phyloP scores from a whole-genome alignment of 2,888 invertebrate species.

The Copidosoma aretas region DNA sequence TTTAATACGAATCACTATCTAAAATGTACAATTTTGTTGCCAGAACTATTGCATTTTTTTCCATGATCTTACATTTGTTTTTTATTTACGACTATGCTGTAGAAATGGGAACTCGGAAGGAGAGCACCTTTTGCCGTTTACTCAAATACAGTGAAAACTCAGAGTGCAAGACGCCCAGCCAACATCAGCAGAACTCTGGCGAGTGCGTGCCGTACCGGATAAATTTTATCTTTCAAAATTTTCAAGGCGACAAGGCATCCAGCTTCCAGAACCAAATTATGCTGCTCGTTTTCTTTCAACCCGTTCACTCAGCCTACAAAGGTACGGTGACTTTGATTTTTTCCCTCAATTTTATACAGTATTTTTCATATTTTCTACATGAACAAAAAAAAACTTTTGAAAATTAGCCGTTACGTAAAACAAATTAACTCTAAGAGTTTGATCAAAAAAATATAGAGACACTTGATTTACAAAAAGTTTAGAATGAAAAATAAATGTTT shows the following conservation, averaged over 20 bases:
- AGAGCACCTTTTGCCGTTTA: conserved; percentile 69
- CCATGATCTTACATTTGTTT: neutral
- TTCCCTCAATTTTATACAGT: no score
- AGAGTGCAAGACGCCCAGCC: neutral
- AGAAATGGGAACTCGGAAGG: conserved; percentile 46
- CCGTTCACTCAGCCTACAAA: conserved; percentile 78
- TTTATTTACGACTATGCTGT: conserved; percentile 2
- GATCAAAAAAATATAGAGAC: no score
- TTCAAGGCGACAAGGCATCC: conserved; percentile 48
- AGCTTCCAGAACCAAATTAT: conserved; percentile 15
- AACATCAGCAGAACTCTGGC: conserved; percentile 64
- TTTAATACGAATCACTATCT: no score
- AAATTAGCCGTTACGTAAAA: no score
- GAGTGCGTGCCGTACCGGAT: conserved; percentile 77
- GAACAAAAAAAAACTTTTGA: no score
- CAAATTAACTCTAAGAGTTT: no score
- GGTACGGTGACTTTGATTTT: conserved; percentile 64
- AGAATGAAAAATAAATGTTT: no score
- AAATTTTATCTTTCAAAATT: conserved; percentile 70
- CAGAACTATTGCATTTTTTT: no score
- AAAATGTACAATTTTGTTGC: no score
- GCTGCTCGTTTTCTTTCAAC: conserved; percentile 68
- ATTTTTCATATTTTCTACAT: no score
- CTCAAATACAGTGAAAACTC: conserved; percentile 67
- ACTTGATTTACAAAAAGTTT: no score